Percentiles rank a stretch among this genome's conserved stretches.
These are phyloP conservation scores for Drosophila kanapiae DNA, from an alignment of 1,140 invertebrate genomes.

Conservation along the genomic window DNA sequence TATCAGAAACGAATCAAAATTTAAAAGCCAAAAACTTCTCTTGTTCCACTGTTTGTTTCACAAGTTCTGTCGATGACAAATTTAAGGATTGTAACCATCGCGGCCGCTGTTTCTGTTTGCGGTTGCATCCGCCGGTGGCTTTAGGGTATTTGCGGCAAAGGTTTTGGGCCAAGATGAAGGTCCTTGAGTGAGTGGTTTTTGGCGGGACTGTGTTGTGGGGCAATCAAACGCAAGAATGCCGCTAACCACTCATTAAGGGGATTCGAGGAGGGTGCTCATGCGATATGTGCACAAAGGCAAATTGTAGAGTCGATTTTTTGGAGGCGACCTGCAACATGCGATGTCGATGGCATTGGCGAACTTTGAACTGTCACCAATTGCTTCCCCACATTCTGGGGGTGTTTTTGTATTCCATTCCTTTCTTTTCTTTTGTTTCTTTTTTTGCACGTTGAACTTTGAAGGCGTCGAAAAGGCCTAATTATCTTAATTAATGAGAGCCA, in stretches of 20 bases:
- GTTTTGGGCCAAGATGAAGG: neutral
- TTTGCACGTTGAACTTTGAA: conserved; percentile 75
- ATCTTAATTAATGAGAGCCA: conserved; percentile 83
- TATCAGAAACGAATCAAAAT: too few species aligned
- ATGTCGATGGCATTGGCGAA: conserved; percentile 24
- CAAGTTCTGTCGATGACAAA: conserved; percentile 7
- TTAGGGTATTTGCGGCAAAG: neutral
- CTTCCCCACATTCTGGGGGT: conserved; percentile 17
- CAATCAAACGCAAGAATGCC: conserved; percentile 48
- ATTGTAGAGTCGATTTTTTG: conserved; percentile 47
- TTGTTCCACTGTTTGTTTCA: neutral
- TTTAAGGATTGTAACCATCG: conserved; percentile 2
- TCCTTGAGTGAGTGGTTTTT: conserved; percentile 22
- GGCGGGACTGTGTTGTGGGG: conserved; percentile 18
- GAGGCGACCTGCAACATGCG: conserved; percentile 32
- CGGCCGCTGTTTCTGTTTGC: conserved; percentile 14
- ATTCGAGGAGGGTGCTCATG: conserved; percentile 43
- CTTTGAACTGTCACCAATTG: conserved; percentile 61
- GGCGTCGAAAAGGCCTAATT: conserved; percentile 83
- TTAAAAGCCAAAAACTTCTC: neutral
- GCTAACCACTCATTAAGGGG: conserved; percentile 66
- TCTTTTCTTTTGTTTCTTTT: conserved; percentile 26
- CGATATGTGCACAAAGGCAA: conserved; percentile 29
- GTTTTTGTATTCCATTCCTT: conserved; percentile 26
- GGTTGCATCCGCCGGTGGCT: conserved; percentile 21